Percentiles rank a stretch among this genome's conserved stretches.
Conservation (phyloP, 2,888 invertebrate species). For the Rosalia funebris region DNA sequence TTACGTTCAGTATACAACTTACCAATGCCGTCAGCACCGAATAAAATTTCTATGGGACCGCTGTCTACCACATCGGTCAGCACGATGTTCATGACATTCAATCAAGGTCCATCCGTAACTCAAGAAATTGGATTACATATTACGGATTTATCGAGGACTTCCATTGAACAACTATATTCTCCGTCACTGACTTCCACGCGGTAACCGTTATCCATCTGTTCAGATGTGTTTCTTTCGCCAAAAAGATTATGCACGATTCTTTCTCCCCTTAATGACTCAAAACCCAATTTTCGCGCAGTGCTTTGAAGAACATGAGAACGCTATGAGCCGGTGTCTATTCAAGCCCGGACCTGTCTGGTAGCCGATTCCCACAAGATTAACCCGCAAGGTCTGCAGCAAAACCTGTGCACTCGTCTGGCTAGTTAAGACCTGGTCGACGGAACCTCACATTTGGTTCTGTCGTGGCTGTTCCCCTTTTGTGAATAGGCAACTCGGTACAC, state of each 20-base stretch:
- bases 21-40: too few relatives aligned
- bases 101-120: background rate
- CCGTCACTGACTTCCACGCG: background rate
- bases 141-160: background rate
- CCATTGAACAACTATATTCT: background rate
- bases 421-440: too few relatives aligned
- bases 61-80: too few relatives aligned
- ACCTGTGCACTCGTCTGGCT: too few relatives aligned
- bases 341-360: too few relatives aligned
- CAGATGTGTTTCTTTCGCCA: too few relatives aligned
- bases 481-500: background rate
- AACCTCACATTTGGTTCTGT: background rate
- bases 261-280: too few relatives aligned
- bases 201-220: background rate
- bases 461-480: background rate
- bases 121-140: background rate
- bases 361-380: background rate
- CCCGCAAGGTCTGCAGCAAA: background rate
- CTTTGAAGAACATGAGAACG: too few relatives aligned
- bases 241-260: conserved; percentile 13
- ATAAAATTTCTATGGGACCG: too few relatives aligned
- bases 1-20: too few relatives aligned
- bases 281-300: too few relatives aligned
- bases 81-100: background rate
- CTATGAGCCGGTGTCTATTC: background rate